phyloP scores from a whole-genome alignment of 64 coral and sea anemone species.

The Orbicella faveolata region DNA sequence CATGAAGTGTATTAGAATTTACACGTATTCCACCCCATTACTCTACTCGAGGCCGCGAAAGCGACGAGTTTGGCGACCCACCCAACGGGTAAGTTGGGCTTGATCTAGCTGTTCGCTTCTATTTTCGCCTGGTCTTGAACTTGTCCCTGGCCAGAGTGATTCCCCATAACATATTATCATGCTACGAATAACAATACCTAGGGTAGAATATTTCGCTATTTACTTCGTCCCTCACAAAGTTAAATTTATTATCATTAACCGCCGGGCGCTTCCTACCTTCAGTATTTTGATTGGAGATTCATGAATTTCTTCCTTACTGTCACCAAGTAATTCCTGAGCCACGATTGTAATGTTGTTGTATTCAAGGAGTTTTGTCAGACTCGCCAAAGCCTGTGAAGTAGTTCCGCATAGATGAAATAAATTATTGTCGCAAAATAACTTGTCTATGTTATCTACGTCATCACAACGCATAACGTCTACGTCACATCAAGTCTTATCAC shows the following conservation, averaged over 20 bases:
- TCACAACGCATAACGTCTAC: not conserved
- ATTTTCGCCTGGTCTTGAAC: too few species aligned
- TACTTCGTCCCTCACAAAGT: not conserved
- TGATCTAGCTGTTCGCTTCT: too few species aligned
- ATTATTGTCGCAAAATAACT: not conserved
- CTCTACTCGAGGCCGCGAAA: too few species aligned
- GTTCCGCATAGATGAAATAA: not conserved
- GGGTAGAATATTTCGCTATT: too few species aligned
- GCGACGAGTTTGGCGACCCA: too few species aligned
- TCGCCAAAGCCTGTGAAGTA: constrained; percentile 32
- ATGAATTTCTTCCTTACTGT: constrained; percentile 21
- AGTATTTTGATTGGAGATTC: constrained; percentile 39
- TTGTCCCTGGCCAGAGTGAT: too few species aligned
- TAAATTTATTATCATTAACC: not conserved
- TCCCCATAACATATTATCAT: too few species aligned
- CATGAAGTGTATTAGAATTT: too few species aligned
- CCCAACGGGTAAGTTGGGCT: too few species aligned
- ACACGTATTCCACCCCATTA: too few species aligned
- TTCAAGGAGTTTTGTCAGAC: constrained; percentile 45
- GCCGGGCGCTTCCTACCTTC: constrained; percentile 14
- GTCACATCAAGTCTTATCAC: not conserved
- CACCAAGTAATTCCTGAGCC: constrained; percentile 39
- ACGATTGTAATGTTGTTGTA: constrained; percentile 59
- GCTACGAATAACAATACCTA: too few species aligned
- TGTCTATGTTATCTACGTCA: too few species aligned